Percentiles rank a stretch among this genome's conserved stretches.
These are phyloP conservation scores for Aeoliscus strigatus DNA, from an alignment of 2,797 vertebrate genomes.

Conservation along the genomic window DNA sequence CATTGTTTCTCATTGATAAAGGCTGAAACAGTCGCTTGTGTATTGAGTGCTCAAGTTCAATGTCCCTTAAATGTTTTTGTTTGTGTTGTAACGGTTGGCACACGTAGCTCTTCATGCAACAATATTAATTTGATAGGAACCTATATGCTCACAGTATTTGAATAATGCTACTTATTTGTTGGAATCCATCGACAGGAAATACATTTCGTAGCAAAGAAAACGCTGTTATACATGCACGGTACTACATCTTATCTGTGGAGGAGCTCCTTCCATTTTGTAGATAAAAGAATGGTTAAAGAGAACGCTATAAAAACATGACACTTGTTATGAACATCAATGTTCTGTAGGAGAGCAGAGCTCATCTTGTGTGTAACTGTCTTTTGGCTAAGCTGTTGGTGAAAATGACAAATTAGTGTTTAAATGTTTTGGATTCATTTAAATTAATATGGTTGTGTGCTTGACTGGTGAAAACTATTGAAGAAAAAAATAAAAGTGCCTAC, in stretches of 20 bases:
- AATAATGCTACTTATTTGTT: constrained; percentile 4
- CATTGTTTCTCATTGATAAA: background rate
- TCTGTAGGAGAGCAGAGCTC: constrained; percentile 10
- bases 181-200: constrained; percentile 1
- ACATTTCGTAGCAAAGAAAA: constrained; percentile 4
- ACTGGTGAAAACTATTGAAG: constrained; percentile 32
- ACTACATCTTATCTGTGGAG: background rate
- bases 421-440: constrained; percentile 21
- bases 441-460: constrained; percentile 19
- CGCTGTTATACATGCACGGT: background rate
- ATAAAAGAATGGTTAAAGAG: constrained; percentile 1
- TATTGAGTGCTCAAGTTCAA: constrained; percentile 3
- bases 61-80: background rate
- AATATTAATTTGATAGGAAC: constrained; percentile 2
- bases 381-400: constrained; percentile 24
- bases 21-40: background rate
- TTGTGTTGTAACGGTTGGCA: background rate
- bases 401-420: constrained; percentile 21
- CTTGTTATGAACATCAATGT: constrained; percentile 8
- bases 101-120: no score
- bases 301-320: background rate
- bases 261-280: no score
- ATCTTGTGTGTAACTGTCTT: constrained; percentile 27
- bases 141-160: background rate
- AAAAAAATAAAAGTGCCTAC: constrained; percentile 74